A percentile compares a stretch with the other conserved stretches of the same genome.
These are phyloP conservation scores for Oasisia sp. DNA, from an alignment of 2,888 invertebrate species.

Conservation along the genomic window DNA sequence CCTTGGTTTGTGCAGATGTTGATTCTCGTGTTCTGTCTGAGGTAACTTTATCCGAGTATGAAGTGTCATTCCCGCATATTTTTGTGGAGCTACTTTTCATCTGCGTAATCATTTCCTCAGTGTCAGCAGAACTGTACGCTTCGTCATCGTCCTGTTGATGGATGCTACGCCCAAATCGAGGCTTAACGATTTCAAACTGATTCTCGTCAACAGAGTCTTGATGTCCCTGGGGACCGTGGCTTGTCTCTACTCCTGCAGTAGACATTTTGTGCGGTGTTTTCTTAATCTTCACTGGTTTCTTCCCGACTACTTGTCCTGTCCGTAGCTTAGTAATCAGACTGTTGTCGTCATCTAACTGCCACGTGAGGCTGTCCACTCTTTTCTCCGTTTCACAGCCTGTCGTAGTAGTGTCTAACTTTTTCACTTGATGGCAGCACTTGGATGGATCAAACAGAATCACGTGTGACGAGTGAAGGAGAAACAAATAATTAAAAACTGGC, in stretches of 20 bases:
- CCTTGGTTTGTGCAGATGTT: not conserved
- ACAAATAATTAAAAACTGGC: not conserved
- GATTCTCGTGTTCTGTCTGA: not conserved
- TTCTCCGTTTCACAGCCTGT: slow-evolving; percentile 41
- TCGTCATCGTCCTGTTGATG: slow-evolving; percentile 20
- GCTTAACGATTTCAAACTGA: not conserved
- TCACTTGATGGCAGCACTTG: slow-evolving; percentile 53
- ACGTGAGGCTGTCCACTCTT: slow-evolving; percentile 42
- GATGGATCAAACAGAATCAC: slow-evolving; percentile 55
- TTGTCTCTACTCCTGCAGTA: not conserved
- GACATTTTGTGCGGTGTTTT: not conserved
- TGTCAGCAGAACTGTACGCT: slow-evolving; percentile 21
- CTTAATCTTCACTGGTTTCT: slow-evolving; percentile 30
- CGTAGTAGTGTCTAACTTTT: slow-evolving; percentile 39
- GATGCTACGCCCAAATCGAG: not conserved
- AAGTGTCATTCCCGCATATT: not conserved
- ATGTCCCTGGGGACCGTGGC: not conserved
- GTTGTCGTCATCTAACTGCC: slow-evolving; percentile 46
- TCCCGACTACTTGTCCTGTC: slow-evolving; percentile 45
- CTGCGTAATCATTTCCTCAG: slow-evolving; percentile 25
- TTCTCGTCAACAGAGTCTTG: not conserved
- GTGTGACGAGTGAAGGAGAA: slow-evolving; percentile 38
- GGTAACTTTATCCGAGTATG: not conserved
- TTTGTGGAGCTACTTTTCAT: not conserved
- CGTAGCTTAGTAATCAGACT: slow-evolving; percentile 42